Base-by-base conservation (phyloP, 2,888 invertebrate genomes). In the Notodonta dromedarius region DNA sequence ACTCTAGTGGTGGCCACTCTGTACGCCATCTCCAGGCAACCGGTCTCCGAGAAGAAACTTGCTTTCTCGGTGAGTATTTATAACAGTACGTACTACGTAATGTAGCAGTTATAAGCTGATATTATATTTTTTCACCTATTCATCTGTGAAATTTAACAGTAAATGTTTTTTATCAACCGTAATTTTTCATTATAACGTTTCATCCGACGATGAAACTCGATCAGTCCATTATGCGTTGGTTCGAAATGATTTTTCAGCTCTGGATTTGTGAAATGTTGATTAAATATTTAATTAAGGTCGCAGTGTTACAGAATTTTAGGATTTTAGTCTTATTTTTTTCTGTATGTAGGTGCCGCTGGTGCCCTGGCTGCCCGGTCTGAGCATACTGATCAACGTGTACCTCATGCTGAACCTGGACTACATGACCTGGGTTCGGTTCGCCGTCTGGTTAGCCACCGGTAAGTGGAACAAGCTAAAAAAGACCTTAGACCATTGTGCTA, bases 341-440 rank as follows among this genome's bases (percentile, higher is more conserved):
- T 24, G 24, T 24, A 24, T 24, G 24, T 24, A 98, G 96, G 98
- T 98, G 4, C 98, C 98, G 3, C 87, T 96, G 53, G 97, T 98
- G 6, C 98, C 98, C 39, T 94, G 97, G 87, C 85, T 98, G 74
- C 98, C 98, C 0, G 96, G 96, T 0, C 74, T 97, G 57, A 98
- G 98, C 79, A 96, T 98, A 77, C 94, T 98, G 65, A 95, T 97
- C 68, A 98, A 98, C 86, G 95, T 98, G 71, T 98, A 98, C 87
- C 94, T 98, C 35, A 98, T 98, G 98, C 72, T 94, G 42, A 94
- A 92, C 73, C 82, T 94, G 5, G 97, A 97, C 79, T 82, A 91
- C 42, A 94, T 95, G 85, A 98, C 98, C 0, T 98, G 98, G 98
- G 85, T 97, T 9, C 93, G 98, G 63, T 98, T 98, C 88, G 94